Evolutionary conservation across 2,888 invertebrate genomes (phyloP).

Genomic region (Conomelus anceps): DNA sequence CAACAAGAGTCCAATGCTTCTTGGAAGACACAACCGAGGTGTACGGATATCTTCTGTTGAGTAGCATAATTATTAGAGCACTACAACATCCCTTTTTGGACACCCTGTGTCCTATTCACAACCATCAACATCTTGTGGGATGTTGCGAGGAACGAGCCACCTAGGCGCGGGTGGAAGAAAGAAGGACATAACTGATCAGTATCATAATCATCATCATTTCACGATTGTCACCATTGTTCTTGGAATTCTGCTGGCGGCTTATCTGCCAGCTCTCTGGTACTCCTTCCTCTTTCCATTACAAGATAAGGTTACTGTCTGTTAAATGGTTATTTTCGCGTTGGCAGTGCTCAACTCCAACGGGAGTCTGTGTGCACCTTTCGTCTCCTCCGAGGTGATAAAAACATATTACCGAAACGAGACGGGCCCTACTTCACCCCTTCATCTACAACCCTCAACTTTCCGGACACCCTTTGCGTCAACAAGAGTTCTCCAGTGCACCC

Average conservation of each 20-base stretch:
- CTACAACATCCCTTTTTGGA: not conserved
- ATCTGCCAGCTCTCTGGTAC: not conserved
- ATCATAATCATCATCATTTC: not conserved
- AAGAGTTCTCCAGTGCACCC: not conserved
- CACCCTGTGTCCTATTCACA: not conserved
- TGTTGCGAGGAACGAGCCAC: not conserved
- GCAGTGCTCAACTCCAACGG: not conserved
- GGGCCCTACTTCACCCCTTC: not conserved
- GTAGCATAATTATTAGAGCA: not conserved
- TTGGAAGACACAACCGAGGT: not conserved
- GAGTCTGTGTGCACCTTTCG: not conserved
- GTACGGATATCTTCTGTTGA: not conserved
- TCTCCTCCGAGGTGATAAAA: slow-evolving; percentile 3
- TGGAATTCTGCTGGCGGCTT: not conserved
- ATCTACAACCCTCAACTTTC: not conserved
- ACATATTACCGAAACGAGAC: slow-evolving; percentile 4
- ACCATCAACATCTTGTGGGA: not conserved
- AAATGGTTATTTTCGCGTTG: slow-evolving; percentile 10
- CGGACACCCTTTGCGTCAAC: not conserved
- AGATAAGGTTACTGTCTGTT: slow-evolving; percentile 11
- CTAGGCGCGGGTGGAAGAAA: not conserved
- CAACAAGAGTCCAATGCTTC: not conserved
- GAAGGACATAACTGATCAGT: not conserved
- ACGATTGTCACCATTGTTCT: not conserved
- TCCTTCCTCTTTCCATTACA: slow-evolving; percentile 3